Base-by-base conservation (phyloP, 2,113 vertebrate genomes). In the Notothenia coriiceps region DNA sequence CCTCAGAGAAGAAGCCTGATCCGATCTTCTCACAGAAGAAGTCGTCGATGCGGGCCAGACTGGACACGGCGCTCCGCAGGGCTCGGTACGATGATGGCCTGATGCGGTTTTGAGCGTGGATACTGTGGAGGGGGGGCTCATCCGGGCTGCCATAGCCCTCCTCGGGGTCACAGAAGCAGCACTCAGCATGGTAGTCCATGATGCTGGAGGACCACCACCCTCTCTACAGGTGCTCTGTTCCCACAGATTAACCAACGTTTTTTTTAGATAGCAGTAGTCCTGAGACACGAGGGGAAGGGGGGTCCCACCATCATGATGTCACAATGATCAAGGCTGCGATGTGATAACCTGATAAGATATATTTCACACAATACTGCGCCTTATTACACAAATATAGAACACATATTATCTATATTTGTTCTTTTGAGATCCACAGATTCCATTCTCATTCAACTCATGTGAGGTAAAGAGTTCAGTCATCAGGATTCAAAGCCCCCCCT, bases 11-110 rank as follows among this genome's bases (percentile, higher is more conserved):
- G 96, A 99, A 99, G 47, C 98, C 98, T 1, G 97, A 96, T 2
- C 97, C 98, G 15, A 98, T 98, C 94, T 97, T 98, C 93, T 99
- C 98, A 80, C 98, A 98, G 95, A 96, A 97, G 93, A 99, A 99
- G 94, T 99, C 98, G 11, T 99, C 98, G 25, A 98, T 96, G 18
- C 98, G 95, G 49, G 97, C 96, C 88, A 99, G 93, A 75, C 96
- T 98, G 93, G 97, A 98, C 87, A 98, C 97, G 0, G 97, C 97
- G 63, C 97, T 98, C 89, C 97, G 95, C 86, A 98, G 95, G 61
- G 98, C 98, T 77, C 96, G 93, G 93, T 98, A 98, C 1, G 97
- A 98, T 20, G 98, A 98, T 8, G 96, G 96, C 18, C 96, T 95
- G 79, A 96, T 94, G 66, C 96, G 94, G 93, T 95, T 95, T 18